Evolutionary conservation across 2,888 invertebrate genomes (phyloP).

Genomic region (Heteromurus nitidus): DNA sequence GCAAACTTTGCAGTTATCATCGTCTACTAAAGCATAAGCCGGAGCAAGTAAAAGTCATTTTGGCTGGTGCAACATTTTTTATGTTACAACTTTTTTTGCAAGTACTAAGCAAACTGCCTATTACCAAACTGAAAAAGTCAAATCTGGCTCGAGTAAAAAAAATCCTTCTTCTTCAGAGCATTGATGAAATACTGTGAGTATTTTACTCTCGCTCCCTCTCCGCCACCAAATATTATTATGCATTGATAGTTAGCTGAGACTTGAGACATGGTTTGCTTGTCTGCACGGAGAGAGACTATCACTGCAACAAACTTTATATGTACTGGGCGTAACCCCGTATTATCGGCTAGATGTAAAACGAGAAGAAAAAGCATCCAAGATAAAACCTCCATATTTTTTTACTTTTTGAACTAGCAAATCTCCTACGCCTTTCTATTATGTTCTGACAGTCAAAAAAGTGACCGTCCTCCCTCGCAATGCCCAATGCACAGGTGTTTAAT

Average conservation of each 20-base stretch:
- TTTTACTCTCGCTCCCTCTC: background rate
- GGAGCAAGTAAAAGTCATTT: constrained; percentile 40
- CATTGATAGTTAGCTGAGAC: background rate
- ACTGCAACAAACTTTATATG: constrained; percentile 55
- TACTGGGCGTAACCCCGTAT: constrained; percentile 56
- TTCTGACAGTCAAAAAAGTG: constrained; percentile 36
- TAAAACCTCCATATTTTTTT: constrained; percentile 35
- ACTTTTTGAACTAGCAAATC: constrained; percentile 48
- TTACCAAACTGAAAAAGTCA: constrained; percentile 27
- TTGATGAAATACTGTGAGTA: constrained; percentile 11
- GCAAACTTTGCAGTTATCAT: constrained; percentile 23
- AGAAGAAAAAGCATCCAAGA: constrained; percentile 46
- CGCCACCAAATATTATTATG: constrained; percentile 12
- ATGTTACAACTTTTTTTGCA: constrained; percentile 63
- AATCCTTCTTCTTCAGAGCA: constrained; percentile 16
- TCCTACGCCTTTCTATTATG: constrained; percentile 51
- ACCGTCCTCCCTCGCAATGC: constrained; percentile 44
- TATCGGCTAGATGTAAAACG: constrained; percentile 57
- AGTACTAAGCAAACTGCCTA: constrained; percentile 39
- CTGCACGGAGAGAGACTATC: constrained; percentile 22
- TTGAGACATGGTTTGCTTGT: background rate
- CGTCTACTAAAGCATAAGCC: constrained; percentile 7
- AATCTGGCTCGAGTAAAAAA: constrained; percentile 5
- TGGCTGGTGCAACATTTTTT: constrained; percentile 64
- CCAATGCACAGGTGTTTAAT: constrained; percentile 40